Conservation (phyloP, 2,113 vertebrate genomes). For the Lampris incognitus region DNA sequence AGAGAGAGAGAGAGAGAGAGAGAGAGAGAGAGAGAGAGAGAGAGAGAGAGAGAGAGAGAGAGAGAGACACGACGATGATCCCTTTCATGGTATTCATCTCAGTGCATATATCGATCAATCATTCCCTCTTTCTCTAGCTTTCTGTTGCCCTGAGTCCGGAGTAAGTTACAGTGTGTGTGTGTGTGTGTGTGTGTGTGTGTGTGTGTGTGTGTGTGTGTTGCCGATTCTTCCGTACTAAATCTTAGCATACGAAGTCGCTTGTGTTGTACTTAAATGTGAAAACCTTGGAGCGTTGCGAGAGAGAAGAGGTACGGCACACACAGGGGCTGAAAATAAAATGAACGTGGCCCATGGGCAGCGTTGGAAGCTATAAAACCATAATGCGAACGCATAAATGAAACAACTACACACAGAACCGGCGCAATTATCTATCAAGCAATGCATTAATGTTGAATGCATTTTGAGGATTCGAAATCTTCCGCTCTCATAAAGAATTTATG, state of each 20-base stretch:
- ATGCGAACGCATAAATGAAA: neutral
- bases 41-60: constrained; percentile 38
- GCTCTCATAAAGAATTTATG: constrained; percentile 13
- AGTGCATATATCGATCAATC: constrained; percentile 66
- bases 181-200: constrained; percentile 37
- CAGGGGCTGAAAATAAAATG: constrained; percentile 16
- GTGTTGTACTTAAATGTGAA: constrained; percentile 13
- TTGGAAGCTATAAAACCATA: constrained; percentile 38
- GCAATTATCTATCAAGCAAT: neutral
- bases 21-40: constrained; percentile 25
- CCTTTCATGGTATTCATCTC: constrained; percentile 58
- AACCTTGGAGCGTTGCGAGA: neutral
- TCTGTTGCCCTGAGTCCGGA: constrained; percentile 15
- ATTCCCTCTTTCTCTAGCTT: constrained; percentile 35
- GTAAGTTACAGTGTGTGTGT: constrained; percentile 28
- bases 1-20: constrained; percentile 32
- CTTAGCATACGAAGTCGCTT: constrained; percentile 29
- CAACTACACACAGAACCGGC: too few relatives aligned
- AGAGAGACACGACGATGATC: constrained; percentile 39
- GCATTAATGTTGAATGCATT: neutral
- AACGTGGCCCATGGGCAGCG: constrained; percentile 17
- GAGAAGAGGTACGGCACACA: constrained; percentile 1
- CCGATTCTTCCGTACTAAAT: constrained; percentile 37
- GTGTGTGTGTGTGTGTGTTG: constrained; percentile 34
- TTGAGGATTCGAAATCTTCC: neutral